Evolutionary conservation across 2,888 invertebrate genomes (phyloP).

Genomic region (Escarpia spicata): DNA sequence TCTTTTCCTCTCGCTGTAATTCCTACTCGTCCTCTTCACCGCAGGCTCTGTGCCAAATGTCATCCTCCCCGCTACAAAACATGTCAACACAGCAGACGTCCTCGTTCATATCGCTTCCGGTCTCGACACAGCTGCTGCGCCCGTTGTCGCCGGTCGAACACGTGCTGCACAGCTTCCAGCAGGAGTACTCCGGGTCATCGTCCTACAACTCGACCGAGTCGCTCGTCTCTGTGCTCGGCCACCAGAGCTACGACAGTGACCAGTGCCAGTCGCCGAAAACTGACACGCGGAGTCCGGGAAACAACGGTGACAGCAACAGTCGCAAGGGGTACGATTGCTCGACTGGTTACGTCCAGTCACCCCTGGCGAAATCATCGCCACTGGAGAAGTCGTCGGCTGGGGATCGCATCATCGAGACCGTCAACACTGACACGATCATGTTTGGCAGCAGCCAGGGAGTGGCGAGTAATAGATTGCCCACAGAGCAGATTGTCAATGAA

Average conservation of each 20-base stretch:
- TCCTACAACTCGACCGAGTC: slow-evolving; percentile 21
- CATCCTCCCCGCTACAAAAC: neutral
- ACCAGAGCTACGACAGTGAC: slow-evolving; percentile 19
- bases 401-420: neutral
- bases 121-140: neutral
- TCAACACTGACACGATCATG: neutral
- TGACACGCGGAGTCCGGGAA: neutral
- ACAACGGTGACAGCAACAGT: neutral
- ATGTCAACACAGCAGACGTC: neutral
- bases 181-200: neutral
- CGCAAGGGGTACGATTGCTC: neutral
- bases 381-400: neutral
- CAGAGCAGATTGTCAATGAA: neutral
- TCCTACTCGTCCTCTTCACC: neutral
- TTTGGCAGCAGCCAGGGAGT: neutral
- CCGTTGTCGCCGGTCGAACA: neutral
- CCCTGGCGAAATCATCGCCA: neutral
- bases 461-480: neutral
- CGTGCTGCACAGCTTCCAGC: neutral
- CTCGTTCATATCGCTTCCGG: neutral
- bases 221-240: slow-evolving; percentile 17
- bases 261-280: neutral
- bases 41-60: neutral
- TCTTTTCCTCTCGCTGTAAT: neutral
- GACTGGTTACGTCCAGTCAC: neutral